Base-by-base conservation (phyloP, 2,888 invertebrate genomes). In the Catocala sponsa region DNA sequence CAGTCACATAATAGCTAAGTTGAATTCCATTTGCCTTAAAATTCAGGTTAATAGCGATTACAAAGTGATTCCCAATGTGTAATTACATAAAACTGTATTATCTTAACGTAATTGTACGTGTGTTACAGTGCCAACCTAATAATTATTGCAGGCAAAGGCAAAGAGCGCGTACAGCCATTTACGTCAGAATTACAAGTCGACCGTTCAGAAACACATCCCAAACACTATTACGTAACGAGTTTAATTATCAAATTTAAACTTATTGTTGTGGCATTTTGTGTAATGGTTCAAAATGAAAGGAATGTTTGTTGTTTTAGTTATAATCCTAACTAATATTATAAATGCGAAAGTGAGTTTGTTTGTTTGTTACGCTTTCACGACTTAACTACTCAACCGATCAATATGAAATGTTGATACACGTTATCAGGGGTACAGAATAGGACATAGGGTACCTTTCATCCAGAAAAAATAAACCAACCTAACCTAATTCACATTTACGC, bases 71-170 rank as follows among this genome's bases (percentile, higher is more conserved):
- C 13, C 10, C 25, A 47, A 54, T 57, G 55, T 35, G 15, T 15
- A 54, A 58, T 47, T 9, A 25, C 6, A 25, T 4, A 5, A 47
- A 9, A 47, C 5, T 32, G 15, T 25, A 2, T 25, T 25, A 47
- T 9, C 47, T 32, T 10, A 33, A 11, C 15, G 6, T 33, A 49
- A 53, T 43, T 43, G 43, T 12, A 33, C 12, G 6, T 44, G 42
- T 42, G 41, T 42, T 12, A 43, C 32, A 12, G 52, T 53, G 50
- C 47, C 46, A 62, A 54, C 42, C 55, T 43, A 72, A 59, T 65
- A 74, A 68, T 64, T 54, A 63, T 68, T 68, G 59, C 65, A 59
- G 42, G 59, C 64, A 32, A 44, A 53, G 32, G 11, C 13, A 33
- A 9, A 44, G 44, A 55, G 41, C 25, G 51, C 47, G 25, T 32